A percentile compares a stretch with the other conserved stretches of the same genome.
Evolutionary conservation across 2,797 vertebrate species (phyloP).

Genomic region (Gobionotothen gibberifrons): DNA sequence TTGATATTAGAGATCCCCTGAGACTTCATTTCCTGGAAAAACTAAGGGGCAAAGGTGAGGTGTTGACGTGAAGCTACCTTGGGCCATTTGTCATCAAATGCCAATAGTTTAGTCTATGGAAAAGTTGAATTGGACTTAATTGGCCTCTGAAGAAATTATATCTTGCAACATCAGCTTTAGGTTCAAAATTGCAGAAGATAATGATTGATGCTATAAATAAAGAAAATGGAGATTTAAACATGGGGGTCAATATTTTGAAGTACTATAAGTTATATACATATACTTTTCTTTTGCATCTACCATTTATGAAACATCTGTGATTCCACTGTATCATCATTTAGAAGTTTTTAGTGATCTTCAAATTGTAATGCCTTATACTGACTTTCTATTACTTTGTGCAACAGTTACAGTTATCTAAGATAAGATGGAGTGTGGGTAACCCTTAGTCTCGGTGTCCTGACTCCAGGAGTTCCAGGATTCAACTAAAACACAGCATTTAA

Average conservation of each 20-base stretch:
- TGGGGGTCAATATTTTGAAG: not conserved
- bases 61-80: slow-evolving; percentile 10
- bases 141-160: not conserved
- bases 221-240: not conserved
- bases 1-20: slow-evolving; percentile 25
- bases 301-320: slow-evolving; percentile 1
- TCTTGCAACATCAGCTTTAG: not conserved
- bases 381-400: not conserved
- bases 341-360: too few relatives aligned
- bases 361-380: too few relatives aligned
- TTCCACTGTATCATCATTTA: not conserved
- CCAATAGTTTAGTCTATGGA: not conserved
- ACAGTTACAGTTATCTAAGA: not conserved
- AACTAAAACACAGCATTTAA: too few relatives aligned
- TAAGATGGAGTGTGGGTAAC: too few relatives aligned
- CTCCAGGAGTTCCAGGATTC: slow-evolving; percentile 32
- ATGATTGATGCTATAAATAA: not conserved
- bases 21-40: slow-evolving; percentile 42
- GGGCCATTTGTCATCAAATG: not conserved
- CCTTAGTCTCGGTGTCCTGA: slow-evolving; percentile 46
- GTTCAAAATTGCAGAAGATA: not conserved
- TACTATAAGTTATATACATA: not conserved
- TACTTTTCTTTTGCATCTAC: not conserved
- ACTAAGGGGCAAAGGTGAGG: slow-evolving; percentile 30
- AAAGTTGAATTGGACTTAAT: not conserved